Percentiles rank a stretch among this genome's conserved stretches.
phyloP scores from a whole-genome alignment of 2,888 invertebrate genomes.

The Pteria penguin region DNA sequence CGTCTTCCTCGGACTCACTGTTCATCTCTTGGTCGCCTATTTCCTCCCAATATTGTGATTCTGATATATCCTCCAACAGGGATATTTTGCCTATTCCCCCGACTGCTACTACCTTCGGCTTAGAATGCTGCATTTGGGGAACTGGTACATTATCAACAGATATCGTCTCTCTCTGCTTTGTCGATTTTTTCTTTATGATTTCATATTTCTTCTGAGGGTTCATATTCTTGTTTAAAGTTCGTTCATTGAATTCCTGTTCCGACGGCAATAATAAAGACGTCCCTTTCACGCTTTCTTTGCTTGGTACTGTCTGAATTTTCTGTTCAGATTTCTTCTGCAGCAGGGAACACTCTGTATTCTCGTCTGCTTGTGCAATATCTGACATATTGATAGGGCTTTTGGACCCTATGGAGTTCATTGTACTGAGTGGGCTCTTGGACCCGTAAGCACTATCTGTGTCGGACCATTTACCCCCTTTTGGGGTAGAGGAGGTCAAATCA shows the following conservation, averaged over 20 bases:
- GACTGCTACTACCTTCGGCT: conserved; percentile 62
- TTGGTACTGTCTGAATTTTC: neutral
- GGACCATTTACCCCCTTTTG: conserved; percentile 1
- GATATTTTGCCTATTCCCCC: conserved; percentile 69
- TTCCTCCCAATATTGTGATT: conserved; percentile 65
- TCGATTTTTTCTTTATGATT: conserved; percentile 7
- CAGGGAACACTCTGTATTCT: neutral
- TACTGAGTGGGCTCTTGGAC: conserved; percentile 7
- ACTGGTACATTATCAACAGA: conserved; percentile 52
- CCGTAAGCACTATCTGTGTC: conserved; percentile 5
- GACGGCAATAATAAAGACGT: neutral
- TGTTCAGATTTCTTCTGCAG: neutral
- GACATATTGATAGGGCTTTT: neutral
- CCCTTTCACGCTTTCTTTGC: neutral
- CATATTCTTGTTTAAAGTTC: neutral
- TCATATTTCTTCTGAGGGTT: conserved; percentile 10
- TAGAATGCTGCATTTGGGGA: conserved; percentile 66
- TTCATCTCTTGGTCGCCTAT: conserved; percentile 35
- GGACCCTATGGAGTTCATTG: neutral
- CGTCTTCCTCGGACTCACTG: neutral
- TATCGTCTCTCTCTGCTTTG: conserved; percentile 19
- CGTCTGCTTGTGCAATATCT: neutral
- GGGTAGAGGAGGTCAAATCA: conserved; percentile 2
- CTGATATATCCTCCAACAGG: conserved; percentile 65
- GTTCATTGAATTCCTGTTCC: neutral